These are phyloP conservation scores for Melikaiella ostensackeni DNA, from an alignment of 2,888 invertebrate species.

Conservation along the genomic window DNA sequence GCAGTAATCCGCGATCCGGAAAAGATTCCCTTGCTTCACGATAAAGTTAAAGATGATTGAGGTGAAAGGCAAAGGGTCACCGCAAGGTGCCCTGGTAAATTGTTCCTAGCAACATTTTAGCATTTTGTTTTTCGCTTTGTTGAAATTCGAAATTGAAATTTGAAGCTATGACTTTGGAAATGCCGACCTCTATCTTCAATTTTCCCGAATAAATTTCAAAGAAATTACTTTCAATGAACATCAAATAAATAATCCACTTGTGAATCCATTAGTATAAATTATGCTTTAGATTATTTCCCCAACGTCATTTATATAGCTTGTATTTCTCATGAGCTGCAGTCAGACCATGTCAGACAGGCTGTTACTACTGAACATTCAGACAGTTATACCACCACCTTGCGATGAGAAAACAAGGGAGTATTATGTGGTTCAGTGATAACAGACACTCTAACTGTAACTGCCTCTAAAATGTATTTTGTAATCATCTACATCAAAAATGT, in stretches of 20 bases:
- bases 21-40: too few relatives aligned
- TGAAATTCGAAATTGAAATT: too few relatives aligned
- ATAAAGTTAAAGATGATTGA: too few relatives aligned
- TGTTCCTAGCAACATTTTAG: too few relatives aligned
- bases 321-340: slow-evolving; percentile 1
- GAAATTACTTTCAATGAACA: not conserved
- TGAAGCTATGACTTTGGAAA: not conserved
- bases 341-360: slow-evolving; percentile 32
- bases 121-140: too few relatives aligned
- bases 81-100: too few relatives aligned
- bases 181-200: not conserved
- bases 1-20: too few relatives aligned
- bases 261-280: slow-evolving; percentile 6
- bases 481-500: not conserved
- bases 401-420: slow-evolving; percentile 36
- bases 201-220: not conserved
- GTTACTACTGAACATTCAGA: slow-evolving; percentile 38
- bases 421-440: slow-evolving; percentile 31
- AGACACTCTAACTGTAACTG: slow-evolving; percentile 15
- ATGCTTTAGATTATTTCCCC: slow-evolving; percentile 10
- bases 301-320: slow-evolving; percentile 15
- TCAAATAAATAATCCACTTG: not conserved
- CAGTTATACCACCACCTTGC: slow-evolving; percentile 20
- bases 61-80: too few relatives aligned
- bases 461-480: slow-evolving; percentile 5